These are phyloP conservation scores for Coregonus ussuriensis DNA, from an alignment of 2,797 vertebrate species.

Conservation along the genomic window DNA sequence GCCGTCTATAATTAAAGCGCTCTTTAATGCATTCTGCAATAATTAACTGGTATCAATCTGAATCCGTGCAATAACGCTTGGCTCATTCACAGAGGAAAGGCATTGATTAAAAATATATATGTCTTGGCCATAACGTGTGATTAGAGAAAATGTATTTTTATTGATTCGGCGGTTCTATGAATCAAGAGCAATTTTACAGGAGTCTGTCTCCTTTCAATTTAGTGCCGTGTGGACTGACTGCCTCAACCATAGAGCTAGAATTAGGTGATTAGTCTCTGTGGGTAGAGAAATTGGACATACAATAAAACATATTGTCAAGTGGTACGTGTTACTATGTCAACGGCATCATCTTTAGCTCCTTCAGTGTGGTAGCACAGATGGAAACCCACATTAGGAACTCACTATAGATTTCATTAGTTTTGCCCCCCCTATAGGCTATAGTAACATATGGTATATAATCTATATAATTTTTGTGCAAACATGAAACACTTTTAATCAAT, in stretches of 20 bases:
- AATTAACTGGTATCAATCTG: conserved; percentile 25
- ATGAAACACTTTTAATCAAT: too few relatives aligned
- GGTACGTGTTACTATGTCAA: not conserved
- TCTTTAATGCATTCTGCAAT: conserved; percentile 38
- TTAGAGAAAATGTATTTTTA: not conserved
- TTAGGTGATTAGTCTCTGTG: not conserved
- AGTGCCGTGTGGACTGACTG: not conserved
- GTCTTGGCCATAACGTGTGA: not conserved
- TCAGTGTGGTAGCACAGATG: not conserved
- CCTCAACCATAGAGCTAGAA: not conserved
- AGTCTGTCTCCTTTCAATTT: not conserved
- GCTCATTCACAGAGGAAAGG: conserved; percentile 11
- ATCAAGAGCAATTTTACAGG: conserved; percentile 3
- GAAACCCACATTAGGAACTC: not conserved
- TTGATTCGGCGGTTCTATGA: not conserved
- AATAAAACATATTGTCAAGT: not conserved
- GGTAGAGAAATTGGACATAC: not conserved
- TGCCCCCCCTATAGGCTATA: not conserved
- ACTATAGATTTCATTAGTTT: not conserved
- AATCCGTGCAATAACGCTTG: conserved; percentile 22
- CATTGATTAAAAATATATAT: not conserved
- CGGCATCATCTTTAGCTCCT: not conserved
- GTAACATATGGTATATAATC: not conserved
- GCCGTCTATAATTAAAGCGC: conserved; percentile 47
- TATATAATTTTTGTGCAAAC: not conserved